Base-by-base conservation (phyloP, 1,140 invertebrate species). In the Anastrepha ludens region DNA sequence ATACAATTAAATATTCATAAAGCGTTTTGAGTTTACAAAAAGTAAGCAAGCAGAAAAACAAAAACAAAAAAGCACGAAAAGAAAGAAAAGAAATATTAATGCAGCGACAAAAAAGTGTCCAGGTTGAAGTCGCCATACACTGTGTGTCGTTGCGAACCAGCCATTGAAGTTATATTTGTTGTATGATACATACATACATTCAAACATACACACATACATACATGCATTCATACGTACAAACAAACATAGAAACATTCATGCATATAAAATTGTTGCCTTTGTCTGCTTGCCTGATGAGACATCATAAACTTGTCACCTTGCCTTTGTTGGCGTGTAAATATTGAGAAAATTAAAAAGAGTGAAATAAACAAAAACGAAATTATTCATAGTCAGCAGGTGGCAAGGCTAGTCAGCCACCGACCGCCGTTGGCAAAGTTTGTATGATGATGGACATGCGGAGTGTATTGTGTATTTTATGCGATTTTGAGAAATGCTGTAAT, bases 1-100 rank as follows among this genome's bases (percentile, higher is more conserved):
- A 81, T 81, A 81, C 74, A 81, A 81, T 81, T 81, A 81, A 81
- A 50, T 81, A 81, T 81, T 81, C 74, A 81, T 81, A 81, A 81
- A 81, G 13, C 74, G 74, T 81, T 81, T 81, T 81, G 47, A 55
- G 17, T 81, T 81, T 20, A 81, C 74, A 81, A 81, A 81, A 81
- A 81, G 74, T 67, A 13, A 74, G 65, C 11, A 29, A 29, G 29
- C 20, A 17, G 20, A 64, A 64, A 67, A 39, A 67, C 29, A 67
- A 20, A 67, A 20, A 39, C 59, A 60, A 29, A 67, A 9, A 9
- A 0, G 2, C 29, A 41, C 15, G 20, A 29, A 58, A 58, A 58
- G 13, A 7, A 58, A 58, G n/a, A 62, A 62, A 17, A 62, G 60
- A 62, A 62, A 62, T 62, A 62, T 62, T 62, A 62, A 62, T 62